Conservation (phyloP, 2,888 invertebrate species). For the Habrosyne pyritoides region DNA sequence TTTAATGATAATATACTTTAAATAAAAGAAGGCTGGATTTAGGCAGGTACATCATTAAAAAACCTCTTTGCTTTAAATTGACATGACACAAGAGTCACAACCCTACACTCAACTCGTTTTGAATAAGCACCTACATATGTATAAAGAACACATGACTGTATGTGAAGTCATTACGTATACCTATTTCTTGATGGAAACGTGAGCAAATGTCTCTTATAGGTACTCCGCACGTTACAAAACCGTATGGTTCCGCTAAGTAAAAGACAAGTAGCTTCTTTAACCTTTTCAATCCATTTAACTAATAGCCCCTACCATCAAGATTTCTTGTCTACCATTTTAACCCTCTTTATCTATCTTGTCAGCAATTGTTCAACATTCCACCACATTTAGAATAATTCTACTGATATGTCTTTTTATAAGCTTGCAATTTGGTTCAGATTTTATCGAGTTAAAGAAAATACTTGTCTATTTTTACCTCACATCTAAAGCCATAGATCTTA, state of each 20-base stretch:
- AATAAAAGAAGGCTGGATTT: neutral
- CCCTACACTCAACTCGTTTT: neutral
- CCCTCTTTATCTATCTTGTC: conserved; percentile 3
- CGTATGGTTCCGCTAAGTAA: neutral
- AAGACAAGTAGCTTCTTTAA: conserved; percentile 7
- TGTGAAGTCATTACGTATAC: neutral
- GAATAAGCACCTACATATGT: too few species aligned
- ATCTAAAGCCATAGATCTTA: neutral
- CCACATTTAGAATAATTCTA: neutral
- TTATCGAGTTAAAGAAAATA: too few species aligned
- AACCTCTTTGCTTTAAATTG: too few species aligned
- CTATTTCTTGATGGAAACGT: conserved; percentile 1
- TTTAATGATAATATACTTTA: too few species aligned
- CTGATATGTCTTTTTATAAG: neutral
- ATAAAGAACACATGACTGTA: neutral
- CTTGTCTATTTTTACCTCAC: too few species aligned
- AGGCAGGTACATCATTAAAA: too few species aligned
- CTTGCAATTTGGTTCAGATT: too few species aligned
- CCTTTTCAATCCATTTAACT: conserved; percentile 10
- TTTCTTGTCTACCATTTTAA: conserved; percentile 1
- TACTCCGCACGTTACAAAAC: neutral
- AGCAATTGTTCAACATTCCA: neutral
- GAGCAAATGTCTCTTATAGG: neutral
- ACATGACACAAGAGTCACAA: neutral
- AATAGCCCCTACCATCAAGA: conserved; percentile 2